These are phyloP conservation scores for Psittacula echo DNA, from an alignment of 2,797 vertebrate genomes.

Conservation along the genomic window DNA sequence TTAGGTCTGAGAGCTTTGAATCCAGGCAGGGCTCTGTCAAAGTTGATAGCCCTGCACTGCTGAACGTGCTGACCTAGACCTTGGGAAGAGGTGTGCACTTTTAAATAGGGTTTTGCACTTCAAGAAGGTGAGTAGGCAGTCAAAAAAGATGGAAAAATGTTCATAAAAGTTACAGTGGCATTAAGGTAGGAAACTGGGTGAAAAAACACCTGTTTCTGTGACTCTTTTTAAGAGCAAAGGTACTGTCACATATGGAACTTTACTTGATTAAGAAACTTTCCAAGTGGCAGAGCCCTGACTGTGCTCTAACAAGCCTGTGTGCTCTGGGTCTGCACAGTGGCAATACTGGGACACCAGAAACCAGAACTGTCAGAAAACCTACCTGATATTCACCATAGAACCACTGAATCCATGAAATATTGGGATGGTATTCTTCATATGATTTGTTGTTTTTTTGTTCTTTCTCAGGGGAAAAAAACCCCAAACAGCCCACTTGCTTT, in stretches of 20 bases:
- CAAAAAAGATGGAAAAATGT: background rate
- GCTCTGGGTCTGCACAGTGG: background rate
- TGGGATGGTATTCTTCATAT: background rate
- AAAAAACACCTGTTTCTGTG: background rate
- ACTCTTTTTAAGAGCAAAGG: background rate
- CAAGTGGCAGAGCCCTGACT: background rate
- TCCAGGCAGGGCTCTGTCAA: background rate
- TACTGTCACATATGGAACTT: background rate
- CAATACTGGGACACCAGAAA: background rate
- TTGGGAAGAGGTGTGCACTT: background rate
- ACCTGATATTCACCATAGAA: background rate
- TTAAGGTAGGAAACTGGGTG: background rate
- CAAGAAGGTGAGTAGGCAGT: background rate
- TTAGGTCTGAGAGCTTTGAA: background rate
- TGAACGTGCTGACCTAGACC: background rate
- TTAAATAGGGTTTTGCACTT: background rate
- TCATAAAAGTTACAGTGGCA: background rate
- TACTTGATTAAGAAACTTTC: background rate
- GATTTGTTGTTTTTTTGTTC: background rate
- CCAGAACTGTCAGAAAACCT: background rate
- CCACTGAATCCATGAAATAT: background rate
- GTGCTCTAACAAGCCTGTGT: background rate
- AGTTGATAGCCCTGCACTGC: background rate
- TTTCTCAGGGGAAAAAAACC: background rate
- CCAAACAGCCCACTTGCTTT: background rate